Evolutionary conservation across 92 coral and sea anemone species (phyloP).

Genomic region (Diadumene lineata): DNA sequence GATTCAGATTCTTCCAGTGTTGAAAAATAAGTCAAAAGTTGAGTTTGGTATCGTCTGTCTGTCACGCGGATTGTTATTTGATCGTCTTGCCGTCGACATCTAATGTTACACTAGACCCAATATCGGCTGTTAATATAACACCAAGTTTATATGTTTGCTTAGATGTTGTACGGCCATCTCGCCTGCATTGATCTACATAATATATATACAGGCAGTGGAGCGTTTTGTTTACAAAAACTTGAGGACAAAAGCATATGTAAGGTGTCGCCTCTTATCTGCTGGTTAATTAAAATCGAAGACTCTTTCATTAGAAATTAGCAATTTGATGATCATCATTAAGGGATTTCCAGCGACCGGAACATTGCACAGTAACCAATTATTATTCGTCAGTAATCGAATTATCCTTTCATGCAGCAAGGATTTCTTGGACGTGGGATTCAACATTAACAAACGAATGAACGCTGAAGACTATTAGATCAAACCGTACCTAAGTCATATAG

Average conservation of each 20-base stretch:
- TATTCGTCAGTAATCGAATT: background rate
- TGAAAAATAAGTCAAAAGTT: background rate
- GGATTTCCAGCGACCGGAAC: constrained; percentile 25
- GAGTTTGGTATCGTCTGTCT: background rate
- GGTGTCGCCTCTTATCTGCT: constrained; percentile 53
- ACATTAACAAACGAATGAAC: constrained; percentile 7
- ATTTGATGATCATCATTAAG: constrained; percentile 61
- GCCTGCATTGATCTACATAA: background rate
- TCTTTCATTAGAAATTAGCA: constrained; percentile 75
- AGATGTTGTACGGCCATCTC: constrained; percentile 16
- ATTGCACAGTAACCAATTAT: background rate
- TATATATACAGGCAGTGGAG: constrained; percentile 25
- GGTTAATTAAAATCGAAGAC: constrained; percentile 77
- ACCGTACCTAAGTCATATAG: background rate
- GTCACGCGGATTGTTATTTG: constrained; percentile 2
- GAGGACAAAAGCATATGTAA: constrained; percentile 53
- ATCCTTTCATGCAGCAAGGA: background rate
- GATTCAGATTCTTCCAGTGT: background rate
- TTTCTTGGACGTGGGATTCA: constrained; percentile 15
- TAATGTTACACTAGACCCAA: background rate
- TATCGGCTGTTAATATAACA: constrained; percentile 5
- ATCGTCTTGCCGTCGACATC: background rate
- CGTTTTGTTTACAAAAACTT: constrained; percentile 40
- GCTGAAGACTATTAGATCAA: constrained; percentile 1
- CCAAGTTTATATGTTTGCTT: constrained; percentile 21